Conservation (phyloP, 2,797 vertebrate species). For the Cynopterus sphinx region DNA sequence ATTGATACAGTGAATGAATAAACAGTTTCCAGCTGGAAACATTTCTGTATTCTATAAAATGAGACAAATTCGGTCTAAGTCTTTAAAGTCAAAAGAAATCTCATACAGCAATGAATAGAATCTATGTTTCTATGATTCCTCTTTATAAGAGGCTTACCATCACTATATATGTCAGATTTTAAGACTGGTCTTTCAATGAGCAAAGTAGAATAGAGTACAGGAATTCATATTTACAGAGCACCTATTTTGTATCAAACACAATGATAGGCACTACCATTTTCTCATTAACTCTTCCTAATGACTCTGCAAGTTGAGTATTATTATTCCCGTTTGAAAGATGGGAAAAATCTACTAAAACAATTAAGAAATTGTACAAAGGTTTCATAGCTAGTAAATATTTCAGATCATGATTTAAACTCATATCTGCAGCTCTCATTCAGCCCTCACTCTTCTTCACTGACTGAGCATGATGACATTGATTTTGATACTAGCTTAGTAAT, state of each 20-base stretch:
- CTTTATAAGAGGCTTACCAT: not conserved
- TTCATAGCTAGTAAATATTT: not conserved
- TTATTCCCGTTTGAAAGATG: not conserved
- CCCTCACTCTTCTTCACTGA: not conserved
- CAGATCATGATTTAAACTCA: not conserved
- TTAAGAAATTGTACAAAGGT: not conserved
- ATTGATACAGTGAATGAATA: not conserved
- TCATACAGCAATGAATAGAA: not conserved
- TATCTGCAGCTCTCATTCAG: not conserved
- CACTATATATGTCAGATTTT: not conserved
- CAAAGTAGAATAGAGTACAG: not conserved
- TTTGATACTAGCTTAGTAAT: not conserved
- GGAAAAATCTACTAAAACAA: not conserved
- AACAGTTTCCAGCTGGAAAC: not conserved
- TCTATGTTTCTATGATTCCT: not conserved
- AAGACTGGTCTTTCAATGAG: not conserved
- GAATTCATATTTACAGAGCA: not conserved
- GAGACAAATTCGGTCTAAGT: not conserved
- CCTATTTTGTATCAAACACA: not conserved
- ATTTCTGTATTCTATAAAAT: not conserved
- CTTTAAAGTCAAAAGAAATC: not conserved
- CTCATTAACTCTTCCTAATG: not conserved
- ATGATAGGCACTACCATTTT: not conserved
- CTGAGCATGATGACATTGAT: not conserved
- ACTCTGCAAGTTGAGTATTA: constrained; percentile 19